Conservation (phyloP, 2,888 invertebrate genomes). For the Pristionchus arcanus region DNA sequence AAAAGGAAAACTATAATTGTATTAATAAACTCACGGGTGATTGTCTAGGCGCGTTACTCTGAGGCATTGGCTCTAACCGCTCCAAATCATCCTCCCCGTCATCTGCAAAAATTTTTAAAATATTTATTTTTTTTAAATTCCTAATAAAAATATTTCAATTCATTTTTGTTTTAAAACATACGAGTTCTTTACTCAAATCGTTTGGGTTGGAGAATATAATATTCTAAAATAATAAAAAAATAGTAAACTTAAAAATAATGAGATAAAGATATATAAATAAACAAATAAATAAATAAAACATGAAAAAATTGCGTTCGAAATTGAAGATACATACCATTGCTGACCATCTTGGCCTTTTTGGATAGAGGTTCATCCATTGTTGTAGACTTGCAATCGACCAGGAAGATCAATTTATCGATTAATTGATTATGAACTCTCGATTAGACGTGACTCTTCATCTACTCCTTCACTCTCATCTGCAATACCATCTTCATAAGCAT, state of each 20-base stretch:
- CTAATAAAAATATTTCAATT: too few species aligned
- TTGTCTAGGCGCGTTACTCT: slow-evolving; percentile 55
- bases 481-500: neutral
- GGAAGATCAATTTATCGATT: neutral
- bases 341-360: slow-evolving; percentile 65
- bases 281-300: too few species aligned
- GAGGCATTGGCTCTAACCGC: slow-evolving; percentile 70
- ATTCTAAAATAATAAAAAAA: too few species aligned
- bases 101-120: too few species aligned
- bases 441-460: slow-evolving; percentile 6
- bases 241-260: too few species aligned
- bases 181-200: too few species aligned
- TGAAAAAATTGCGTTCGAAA: neutral
- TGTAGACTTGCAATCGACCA: neutral
- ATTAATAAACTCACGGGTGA: slow-evolving; percentile 54
- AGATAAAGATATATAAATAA: too few species aligned
- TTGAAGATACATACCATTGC: slow-evolving; percentile 22
- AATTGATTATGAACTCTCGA: neutral
- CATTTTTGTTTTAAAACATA: too few species aligned
- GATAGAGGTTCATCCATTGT: slow-evolving; percentile 59
- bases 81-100: slow-evolving; percentile 70
- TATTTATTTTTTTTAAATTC: too few species aligned
- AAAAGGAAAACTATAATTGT: neutral
- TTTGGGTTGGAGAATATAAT: too few species aligned
- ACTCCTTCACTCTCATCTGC: neutral